Conservation (phyloP, 1,140 invertebrate species). For the Zaprionus vittiger region DNA sequence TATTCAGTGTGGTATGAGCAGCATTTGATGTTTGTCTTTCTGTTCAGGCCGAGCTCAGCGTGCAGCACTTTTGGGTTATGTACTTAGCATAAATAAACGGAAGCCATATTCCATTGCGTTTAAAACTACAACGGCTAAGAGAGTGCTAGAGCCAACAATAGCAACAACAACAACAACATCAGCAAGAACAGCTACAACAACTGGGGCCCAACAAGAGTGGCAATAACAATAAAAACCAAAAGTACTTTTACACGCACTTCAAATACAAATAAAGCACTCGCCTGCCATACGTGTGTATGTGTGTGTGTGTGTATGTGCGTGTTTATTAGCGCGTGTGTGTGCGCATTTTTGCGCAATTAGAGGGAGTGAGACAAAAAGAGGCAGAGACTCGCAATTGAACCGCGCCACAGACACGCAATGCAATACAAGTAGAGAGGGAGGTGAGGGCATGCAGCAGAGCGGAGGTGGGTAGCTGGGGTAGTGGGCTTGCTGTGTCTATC, state of each 20-base stretch:
- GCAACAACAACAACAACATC: slow-evolving; percentile 18
- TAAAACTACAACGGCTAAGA: slow-evolving; percentile 38
- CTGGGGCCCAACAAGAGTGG: slow-evolving; percentile 42
- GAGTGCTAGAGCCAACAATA: slow-evolving; percentile 33
- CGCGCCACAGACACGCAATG: slow-evolving; percentile 65
- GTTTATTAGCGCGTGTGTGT: slow-evolving; percentile 45
- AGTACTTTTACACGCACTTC: slow-evolving; percentile 71
- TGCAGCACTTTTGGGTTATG: slow-evolving; percentile 19
- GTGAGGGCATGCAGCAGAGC: not conserved
- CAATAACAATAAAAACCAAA: slow-evolving; percentile 58
- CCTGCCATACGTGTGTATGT: slow-evolving; percentile 9
- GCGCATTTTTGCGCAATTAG: slow-evolving; percentile 40
- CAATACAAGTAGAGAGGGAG: slow-evolving; percentile 29
- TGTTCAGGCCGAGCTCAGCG: not conserved
- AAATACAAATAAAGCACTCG: slow-evolving; percentile 61
- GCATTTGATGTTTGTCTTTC: slow-evolving; percentile 3
- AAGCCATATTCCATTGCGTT: slow-evolving; percentile 17
- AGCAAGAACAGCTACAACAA: not conserved
- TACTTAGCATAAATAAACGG: slow-evolving; percentile 47
- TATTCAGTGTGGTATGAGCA: not conserved
- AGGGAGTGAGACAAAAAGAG: not conserved
- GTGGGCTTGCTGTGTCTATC: not conserved
- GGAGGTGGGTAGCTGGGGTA: not conserved
- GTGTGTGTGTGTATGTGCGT: slow-evolving; percentile 10
- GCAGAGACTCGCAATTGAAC: slow-evolving; percentile 37